Evolutionary conservation across 2,113 vertebrate species (phyloP), one percentile per base, ranked within the genome.

Genomic region (Typhlomys cinereus): DNA sequence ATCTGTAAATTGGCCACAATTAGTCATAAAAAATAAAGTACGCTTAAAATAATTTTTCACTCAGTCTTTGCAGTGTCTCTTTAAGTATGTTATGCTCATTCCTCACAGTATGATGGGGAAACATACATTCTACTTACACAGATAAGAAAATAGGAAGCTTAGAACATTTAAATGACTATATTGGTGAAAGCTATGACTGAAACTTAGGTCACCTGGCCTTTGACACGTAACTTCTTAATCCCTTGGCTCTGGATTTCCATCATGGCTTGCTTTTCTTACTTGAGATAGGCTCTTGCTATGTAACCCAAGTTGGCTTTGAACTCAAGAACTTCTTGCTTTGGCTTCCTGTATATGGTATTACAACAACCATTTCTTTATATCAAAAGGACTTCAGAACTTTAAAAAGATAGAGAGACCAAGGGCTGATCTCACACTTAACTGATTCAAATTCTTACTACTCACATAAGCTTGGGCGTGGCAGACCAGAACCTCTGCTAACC

Each of bases 1-100:
- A 79, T 79, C n/a, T 79, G 3, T 67, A 79, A 90, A 59, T 52
- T 82, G 44, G 78, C 29, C 21, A 87, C 12, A 36, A 75, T 31
- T n/a, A 69, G 73, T 21, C 29, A 27, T 23, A 6, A 48, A n/a
- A n/a, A n/a, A n/a, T n/a, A n/a, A n/a, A n/a, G n/a, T n/a, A n/a
- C n/a, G 36, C 76, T 92, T 80, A 83, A 93, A 93, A 81, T 82
- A 85, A 8, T 71, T 93, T 91, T 93, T 64, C 39, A 88, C 52
- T 11, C 86, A 83, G 61, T 80, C 50, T 79, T 83, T 64, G 82
- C 92, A 75, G 50, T 74, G 66, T 41, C 64, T 90, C 61, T 94
- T 69, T 20, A 90, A 62, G 41, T 46, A 34, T 64, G 41, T 87
- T 88, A 85, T 88, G 29, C 15, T 41, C 13, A 85, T 88, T 18